These are phyloP conservation scores for Pogonomyrmex barbatus DNA, from an alignment of 1,140 invertebrate species.

Conservation along the genomic window DNA sequence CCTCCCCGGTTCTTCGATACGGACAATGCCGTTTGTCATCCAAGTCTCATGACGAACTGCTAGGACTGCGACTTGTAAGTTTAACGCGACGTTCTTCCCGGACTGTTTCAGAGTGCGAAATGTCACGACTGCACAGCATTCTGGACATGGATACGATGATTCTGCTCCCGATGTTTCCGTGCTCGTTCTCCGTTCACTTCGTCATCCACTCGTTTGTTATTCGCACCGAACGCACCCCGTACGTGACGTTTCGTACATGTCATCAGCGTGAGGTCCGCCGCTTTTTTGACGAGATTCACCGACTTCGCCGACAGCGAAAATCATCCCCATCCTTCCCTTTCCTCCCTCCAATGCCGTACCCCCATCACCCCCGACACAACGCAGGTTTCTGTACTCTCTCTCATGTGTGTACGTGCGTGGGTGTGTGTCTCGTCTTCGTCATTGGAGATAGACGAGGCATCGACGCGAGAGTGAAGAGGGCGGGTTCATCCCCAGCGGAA, in stretches of 20 bases:
- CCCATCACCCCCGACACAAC: slow-evolving; percentile 18
- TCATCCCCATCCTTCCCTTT: slow-evolving; percentile 47
- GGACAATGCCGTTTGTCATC: slow-evolving; percentile 33
- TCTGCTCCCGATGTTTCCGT: neutral
- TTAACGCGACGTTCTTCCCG: slow-evolving; percentile 2
- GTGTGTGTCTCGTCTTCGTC: slow-evolving; percentile 51
- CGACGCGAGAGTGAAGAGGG: slow-evolving; percentile 68
- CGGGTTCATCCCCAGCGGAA: slow-evolving; percentile 50
- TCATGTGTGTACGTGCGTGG: neutral
- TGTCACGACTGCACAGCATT: slow-evolving; percentile 20
- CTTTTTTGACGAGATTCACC: slow-evolving; percentile 71
- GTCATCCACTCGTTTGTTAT: neutral
- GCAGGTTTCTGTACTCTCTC: slow-evolving; percentile 33
- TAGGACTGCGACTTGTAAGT: neutral
- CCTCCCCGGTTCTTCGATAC: slow-evolving; percentile 51
- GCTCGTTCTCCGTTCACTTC: neutral
- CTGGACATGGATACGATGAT: slow-evolving; percentile 10
- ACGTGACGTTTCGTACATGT: slow-evolving; percentile 50
- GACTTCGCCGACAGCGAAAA: slow-evolving; percentile 73
- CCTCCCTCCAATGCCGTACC: neutral
- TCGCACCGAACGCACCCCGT: neutral
- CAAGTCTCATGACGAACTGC: slow-evolving; percentile 65
- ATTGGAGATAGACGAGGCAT: slow-evolving; percentile 49
- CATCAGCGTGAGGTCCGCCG: slow-evolving; percentile 59
- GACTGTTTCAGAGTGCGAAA: no score